Evolutionary conservation across 1,140 invertebrate genomes (phyloP).

Genomic region (Lycorma delicatula): DNA sequence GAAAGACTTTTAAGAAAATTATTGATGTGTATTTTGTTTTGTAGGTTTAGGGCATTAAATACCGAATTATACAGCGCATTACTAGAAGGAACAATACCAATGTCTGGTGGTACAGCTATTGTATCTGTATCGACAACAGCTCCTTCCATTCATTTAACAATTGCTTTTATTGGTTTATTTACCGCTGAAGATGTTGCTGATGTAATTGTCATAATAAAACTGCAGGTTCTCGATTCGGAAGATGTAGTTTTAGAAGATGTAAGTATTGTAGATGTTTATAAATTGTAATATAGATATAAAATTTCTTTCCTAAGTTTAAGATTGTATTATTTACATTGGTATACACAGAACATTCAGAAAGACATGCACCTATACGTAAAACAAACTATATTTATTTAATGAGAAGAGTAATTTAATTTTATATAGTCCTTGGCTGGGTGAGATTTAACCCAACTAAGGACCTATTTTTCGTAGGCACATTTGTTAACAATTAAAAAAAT

Average conservation of each 20-base stretch:
- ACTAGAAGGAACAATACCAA: constrained; percentile 43
- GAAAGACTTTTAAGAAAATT: too few species aligned
- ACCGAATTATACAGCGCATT: constrained; percentile 77
- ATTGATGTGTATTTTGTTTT: too few species aligned
- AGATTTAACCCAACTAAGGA: too few species aligned
- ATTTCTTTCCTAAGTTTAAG: too few species aligned
- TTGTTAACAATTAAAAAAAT: too few species aligned
- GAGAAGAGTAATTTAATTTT: too few species aligned
- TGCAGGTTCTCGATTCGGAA: constrained; percentile 57
- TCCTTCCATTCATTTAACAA: constrained; percentile 67
- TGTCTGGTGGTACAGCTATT: constrained; percentile 73
- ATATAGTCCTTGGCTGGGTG: too few species aligned
- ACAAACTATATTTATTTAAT: too few species aligned
- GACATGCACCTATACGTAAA: too few species aligned
- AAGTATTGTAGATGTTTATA: neutral
- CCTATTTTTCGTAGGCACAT: too few species aligned
- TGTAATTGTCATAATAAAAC: constrained; percentile 56
- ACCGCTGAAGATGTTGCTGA: constrained; percentile 51
- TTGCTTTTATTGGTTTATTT: constrained; percentile 77
- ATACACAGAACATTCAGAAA: too few species aligned
- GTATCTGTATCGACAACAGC: constrained; percentile 67
- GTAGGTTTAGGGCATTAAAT: constrained; percentile 46
- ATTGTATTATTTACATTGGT: too few species aligned
- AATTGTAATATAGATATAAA: neutral
- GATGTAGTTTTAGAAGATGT: constrained; percentile 63